Conservation (phyloP, 2,797 vertebrate species). For the Spheniscus humboldti region DNA sequence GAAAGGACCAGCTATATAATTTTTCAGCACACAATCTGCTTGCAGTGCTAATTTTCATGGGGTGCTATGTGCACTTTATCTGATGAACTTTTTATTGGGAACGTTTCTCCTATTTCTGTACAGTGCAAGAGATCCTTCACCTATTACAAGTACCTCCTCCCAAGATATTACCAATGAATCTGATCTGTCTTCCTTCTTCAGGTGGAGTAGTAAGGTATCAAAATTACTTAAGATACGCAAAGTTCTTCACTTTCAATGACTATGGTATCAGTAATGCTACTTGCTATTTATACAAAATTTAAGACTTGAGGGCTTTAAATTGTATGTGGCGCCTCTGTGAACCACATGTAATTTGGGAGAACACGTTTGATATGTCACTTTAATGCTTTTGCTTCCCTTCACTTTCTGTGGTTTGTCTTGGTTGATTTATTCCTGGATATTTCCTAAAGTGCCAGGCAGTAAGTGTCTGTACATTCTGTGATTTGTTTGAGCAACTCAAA, state of each 20-base stretch:
- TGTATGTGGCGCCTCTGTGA: conserved; percentile 33
- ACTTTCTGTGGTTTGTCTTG: not conserved
- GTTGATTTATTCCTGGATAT: conserved; percentile 10
- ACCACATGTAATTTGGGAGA: conserved; percentile 43
- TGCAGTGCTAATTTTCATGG: not conserved
- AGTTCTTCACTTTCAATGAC: not conserved
- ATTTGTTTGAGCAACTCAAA: not conserved
- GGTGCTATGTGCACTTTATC: fast-evolving
- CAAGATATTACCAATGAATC: not conserved
- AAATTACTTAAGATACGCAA: fast-evolving
- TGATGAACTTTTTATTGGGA: not conserved
- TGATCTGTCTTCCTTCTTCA: not conserved
- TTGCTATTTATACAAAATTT: not conserved
- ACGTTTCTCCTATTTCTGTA: not conserved
- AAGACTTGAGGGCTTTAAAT: not conserved
- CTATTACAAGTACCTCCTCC: not conserved
- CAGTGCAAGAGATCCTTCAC: not conserved
- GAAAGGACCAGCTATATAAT: not conserved
- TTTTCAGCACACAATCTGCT: not conserved
- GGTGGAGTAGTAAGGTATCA: not conserved
- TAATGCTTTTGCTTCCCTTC: conserved; percentile 38
- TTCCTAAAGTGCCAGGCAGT: conserved; percentile 3
- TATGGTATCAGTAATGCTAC: not conserved
- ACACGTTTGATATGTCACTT: conserved; percentile 28
- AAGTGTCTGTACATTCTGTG: not conserved